Base-by-base conservation (phyloP, 1,140 invertebrate genomes). In the Zaprionus nigranus region DNA sequence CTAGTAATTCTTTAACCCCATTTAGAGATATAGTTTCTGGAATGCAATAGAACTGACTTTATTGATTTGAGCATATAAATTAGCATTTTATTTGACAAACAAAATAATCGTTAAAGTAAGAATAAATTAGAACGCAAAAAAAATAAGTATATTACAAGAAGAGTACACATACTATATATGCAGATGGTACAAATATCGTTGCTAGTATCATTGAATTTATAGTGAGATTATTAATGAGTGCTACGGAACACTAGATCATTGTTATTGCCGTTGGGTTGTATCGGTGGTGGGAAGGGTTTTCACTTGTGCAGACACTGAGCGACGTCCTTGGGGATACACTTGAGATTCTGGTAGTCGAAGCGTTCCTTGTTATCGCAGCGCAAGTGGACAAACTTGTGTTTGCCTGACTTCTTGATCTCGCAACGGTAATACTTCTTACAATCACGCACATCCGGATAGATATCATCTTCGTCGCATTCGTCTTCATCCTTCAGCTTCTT, bases 361-460 rank as follows among this genome's bases (percentile, higher is more conserved):
- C 64, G 81, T n/a, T 90, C 38, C 70, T 90, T 90, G 51, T 54
- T 82, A 24, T 75, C 73, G 53, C 85, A 90, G 2, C 86, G 85
- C 12, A 85, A 17, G 7, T 90, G 85, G 11, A 73, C 76, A 13
- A 68, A 70, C 73, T 79, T 85, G 34, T 77, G 85, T 51, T 85
- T 85, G 36, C 81, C 86, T 5, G 86, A 90, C 24, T 73, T 73
- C 59, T 90, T 90, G 12, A 80, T 54, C 17, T 90, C 81, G 46
- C 85, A 90, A 51, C 85, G 86, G 64, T 91, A 92, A 58, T 83
- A 92, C 36, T 92, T 92, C 40, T 74, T 76, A 43, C 91, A 92
- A 43, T 92, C 91, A 20, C 64, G 72, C 15, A 80, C 79, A 80
- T 92, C 91, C 6, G 91, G 84, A 43, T 78, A 88, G 12, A 79